Base-by-base conservation (phyloP, 2,888 invertebrate species). In the Globia sparganii region DNA sequence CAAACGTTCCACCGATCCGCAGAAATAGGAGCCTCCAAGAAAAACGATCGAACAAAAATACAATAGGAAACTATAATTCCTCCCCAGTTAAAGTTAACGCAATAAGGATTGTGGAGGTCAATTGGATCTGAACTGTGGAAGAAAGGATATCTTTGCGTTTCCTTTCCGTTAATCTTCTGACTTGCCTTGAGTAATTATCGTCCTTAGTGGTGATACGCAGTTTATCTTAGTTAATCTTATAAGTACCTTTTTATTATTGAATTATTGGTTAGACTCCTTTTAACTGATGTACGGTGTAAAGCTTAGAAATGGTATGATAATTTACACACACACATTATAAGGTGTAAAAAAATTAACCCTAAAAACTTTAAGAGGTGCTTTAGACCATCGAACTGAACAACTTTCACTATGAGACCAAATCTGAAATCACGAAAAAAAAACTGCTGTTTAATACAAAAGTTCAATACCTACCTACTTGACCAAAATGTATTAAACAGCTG, bases 81-180 rank as follows among this genome's bases (percentile, higher is more conserved):
- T 67, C 58, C 28, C 53, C 71, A 37, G 75, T 73, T 78, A 72
- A 66, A 82, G 78, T 87, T 91, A 93, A 92, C 88, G 86, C 88
- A 91, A 92, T 93, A 93, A 90, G 89, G 85, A 89, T 91, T 87
- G 88, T 88, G 87, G 88, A 86, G 88, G 90, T 87, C 91, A 91
- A 92, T 93, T 90, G 89, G 89, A 80, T 84, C 68, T 75, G 82
- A 90, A 88, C 80, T 75, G 85, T 81, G 83, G 75, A 82, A 76
- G 80, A 65, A 68, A 83, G 58, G 69, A 87, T 79, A 87, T 76
- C 68, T 86, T 64, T 49, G 46, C 62, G 74, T 75, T 84, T 76
- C 76, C 72, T 59, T 72, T 69, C 25, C 25, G 58, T 74, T 83
- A 86, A 86, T 83, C 66, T 74, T 43, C 72, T 59, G 70, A 37